Base-by-base conservation (phyloP, 2,113 vertebrate species). In the Macrotis lagotis region DNA sequence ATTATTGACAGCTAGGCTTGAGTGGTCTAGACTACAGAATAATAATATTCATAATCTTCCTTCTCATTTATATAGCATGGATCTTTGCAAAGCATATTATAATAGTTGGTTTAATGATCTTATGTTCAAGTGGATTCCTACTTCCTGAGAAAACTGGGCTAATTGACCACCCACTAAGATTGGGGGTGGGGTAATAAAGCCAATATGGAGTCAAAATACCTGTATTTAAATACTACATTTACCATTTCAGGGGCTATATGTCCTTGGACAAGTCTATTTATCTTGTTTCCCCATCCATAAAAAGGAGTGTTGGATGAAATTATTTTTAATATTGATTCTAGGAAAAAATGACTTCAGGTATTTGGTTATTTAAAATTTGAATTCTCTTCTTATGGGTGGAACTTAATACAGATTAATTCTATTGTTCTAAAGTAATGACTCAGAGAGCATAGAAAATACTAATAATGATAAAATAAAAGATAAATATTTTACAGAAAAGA, bases 1-100 rank as follows among this genome's bases (percentile, higher is more conserved):
- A 97, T 93, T 74, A 88, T 93, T 88, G 90, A 95, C 93, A 96
- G 92, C 95, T 95, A 90, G 26, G 9, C 16, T 49, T 90, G 48
- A 48, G 9, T 90, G 48, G 47, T 14, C 89, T 49, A 50, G 26
- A 31, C 10, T 90, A 28, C 48, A 9, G 25, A 90, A 90, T 44
- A 44, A 74, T 74, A 74, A 83, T 44, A 44, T 83, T 24, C 16
- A 83, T 44, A 24, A 22, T 83, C 7, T 22, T 83, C 6, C 19
- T n/a, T 83, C 66, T 83, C 7, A 83, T 44, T 44, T 83, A 2
- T 83, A 44, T 83, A 24, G 16, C 66, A 83, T 7, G 44, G 22
- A 83, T 83, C n/a, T 44, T n/a, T 83, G 16, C 16, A 83, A 83
- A 83, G 66, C 14, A 74, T 74, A 74, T 74, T n/a, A 16, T 74